Conservation (phyloP, 2,888 invertebrate genomes). For the Drosophila vallismaia region DNA sequence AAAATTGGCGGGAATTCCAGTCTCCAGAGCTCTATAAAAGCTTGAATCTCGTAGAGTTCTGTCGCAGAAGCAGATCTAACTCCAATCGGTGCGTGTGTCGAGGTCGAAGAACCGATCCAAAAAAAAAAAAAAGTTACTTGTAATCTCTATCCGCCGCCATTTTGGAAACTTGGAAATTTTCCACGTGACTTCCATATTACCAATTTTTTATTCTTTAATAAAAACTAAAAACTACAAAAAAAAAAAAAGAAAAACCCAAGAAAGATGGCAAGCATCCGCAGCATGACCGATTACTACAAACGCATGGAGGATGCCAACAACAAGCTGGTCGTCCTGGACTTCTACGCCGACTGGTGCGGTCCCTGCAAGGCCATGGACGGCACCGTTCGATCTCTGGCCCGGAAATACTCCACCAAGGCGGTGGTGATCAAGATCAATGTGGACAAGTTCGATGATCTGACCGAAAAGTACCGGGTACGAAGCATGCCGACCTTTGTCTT, state of each 20-base stretch:
- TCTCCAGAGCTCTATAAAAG: constrained; percentile 17
- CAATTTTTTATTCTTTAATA: background rate
- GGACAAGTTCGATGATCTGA: constrained; percentile 58
- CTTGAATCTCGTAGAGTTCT: too few species aligned
- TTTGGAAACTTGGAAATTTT: background rate
- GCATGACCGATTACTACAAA: constrained; percentile 56
- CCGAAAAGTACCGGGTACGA: constrained; percentile 52
- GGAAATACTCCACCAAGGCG: constrained; percentile 50
- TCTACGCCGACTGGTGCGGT: constrained; percentile 67
- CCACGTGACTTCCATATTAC: background rate
- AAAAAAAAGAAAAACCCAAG: background rate
- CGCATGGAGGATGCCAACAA: constrained; percentile 55
- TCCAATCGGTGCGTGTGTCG: background rate
- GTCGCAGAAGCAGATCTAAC: constrained; percentile 4
- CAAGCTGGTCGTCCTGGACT: constrained; percentile 60
- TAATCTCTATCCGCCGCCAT: background rate
- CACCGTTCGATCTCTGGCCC: constrained; percentile 51
- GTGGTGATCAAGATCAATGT: constrained; percentile 58
- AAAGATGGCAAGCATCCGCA: constrained; percentile 53
- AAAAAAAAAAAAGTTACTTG: background rate
- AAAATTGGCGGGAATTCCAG: constrained; percentile 25
- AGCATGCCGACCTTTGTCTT: constrained; percentile 74
- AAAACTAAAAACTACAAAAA: too few species aligned
- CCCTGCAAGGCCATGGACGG: constrained; percentile 64
- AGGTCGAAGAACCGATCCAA: background rate